Base-by-base conservation (phyloP, 23 tunicate genomes). In the Styela clava region DNA sequence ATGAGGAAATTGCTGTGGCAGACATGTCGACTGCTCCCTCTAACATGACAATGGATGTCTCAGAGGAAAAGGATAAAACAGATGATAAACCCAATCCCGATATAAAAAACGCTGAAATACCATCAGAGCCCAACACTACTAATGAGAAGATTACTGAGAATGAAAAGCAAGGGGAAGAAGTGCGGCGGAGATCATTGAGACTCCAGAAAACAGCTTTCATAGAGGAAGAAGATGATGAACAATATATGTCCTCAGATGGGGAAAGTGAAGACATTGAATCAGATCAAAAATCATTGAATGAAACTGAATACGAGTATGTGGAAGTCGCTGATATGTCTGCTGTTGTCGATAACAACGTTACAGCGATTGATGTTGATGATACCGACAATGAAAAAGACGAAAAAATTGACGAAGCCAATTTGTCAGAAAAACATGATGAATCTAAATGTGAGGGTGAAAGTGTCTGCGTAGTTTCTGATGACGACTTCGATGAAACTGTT, bases 381-480 rank as follows among this genome's bases (percentile, higher is more conserved):
- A 61, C 18, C 0, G 62, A 72, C 26, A 20, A 51, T 24, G 70
- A 52, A 23, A 16, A 73, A 27, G 32, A 22, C 35, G 44, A 31
- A n/a, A 5, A 19, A 19, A 19, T 19, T 21, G 64, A 19, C 20
- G 71, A 26, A 7, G 16, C 9, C 16, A 25, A 65, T 65, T 9
- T 25, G 9, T 3, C 18, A 19, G 7, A 79, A 3, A 22, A 26
- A 21, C 5, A 33, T 31, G 25, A 51, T 22, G 31, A 63, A 19
- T 34, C 68, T 20, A 2, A 2, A 5, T 1, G 56, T 24, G 52
- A 26, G 2, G 67, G 77, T n/a, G 83, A 68, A 77, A 84, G 83
- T 35, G 65, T 77, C 32, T 77, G 35, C 68, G 91, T 69, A 26
- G 69, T 73, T 65, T 69, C 82, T 3, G 91, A 82, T 65, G 71